A percentile compares a stretch with the other conserved stretches of the same genome.
These are phyloP conservation scores for Sanderia malayensis DNA, from an alignment of 30 jellyfish, hydroid and myxozoan species.

Conservation along the genomic window DNA sequence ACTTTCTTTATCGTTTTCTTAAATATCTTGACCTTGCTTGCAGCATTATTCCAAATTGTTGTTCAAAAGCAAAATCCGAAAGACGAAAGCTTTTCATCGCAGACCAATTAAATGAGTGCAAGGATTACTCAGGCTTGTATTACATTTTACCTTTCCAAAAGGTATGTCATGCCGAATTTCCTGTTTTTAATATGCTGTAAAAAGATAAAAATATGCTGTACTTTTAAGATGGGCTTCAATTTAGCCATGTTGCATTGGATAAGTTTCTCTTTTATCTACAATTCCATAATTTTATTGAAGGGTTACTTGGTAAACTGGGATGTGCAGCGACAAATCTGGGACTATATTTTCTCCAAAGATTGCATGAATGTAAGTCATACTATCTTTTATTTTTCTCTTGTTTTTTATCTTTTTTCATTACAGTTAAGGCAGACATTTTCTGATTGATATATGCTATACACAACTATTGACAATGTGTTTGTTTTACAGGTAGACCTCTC, in stretches of 20 bases:
- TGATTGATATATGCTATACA: too few species aligned
- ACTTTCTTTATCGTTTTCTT: too few species aligned
- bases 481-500: constrained; percentile 60
- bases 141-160: constrained; percentile 93
- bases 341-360: constrained; percentile 82
- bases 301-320: constrained; percentile 99
- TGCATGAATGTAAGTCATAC: constrained; percentile 59
- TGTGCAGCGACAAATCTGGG: constrained; percentile 94
- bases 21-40: too few species aligned
- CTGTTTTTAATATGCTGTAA: too few species aligned
- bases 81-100: constrained; percentile 89
- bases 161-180: too few species aligned
- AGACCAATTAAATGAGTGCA: constrained; percentile 90
- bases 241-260: too few species aligned
- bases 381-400: background rate
- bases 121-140: constrained; percentile 93
- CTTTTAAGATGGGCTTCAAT: too few species aligned
- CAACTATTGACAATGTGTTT: too few species aligned
- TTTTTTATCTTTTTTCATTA: too few species aligned
- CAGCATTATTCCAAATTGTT: constrained; percentile 77
- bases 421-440: too few species aligned
- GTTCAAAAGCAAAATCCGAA: constrained; percentile 89
- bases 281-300: constrained; percentile 31
- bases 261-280: too few species aligned
- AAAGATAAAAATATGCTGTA: too few species aligned